Conservation (phyloP, 2,797 vertebrate species). For the Bradypodion pumilum region DNA sequence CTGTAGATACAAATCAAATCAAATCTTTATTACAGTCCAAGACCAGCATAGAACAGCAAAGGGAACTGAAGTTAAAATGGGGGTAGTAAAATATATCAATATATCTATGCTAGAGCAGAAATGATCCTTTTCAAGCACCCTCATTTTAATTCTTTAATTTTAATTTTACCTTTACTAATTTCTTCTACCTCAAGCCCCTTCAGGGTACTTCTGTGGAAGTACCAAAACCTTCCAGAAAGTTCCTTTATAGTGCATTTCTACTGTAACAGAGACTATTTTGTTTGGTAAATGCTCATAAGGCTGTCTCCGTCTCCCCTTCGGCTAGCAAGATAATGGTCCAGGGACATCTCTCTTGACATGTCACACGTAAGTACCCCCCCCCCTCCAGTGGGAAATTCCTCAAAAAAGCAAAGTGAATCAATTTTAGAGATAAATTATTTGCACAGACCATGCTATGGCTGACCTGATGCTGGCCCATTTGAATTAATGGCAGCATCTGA, state of each 20-base stretch:
- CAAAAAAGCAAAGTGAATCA: constrained; percentile 36
- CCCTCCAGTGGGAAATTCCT: constrained; percentile 47
- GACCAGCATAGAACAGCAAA: too few species aligned
- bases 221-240: not conserved
- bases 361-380: not conserved
- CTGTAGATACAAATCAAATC: too few species aligned
- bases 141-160: too few species aligned
- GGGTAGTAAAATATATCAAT: too few species aligned
- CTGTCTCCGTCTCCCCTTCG: not conserved
- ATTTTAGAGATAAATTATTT: constrained; percentile 68
- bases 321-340: constrained; percentile 57
- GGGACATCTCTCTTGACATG: constrained; percentile 16
- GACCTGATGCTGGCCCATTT: constrained; percentile 69
- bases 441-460: constrained; percentile 59
- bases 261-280: constrained; percentile 38
- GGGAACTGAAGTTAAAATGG: too few species aligned
- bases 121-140: too few species aligned
- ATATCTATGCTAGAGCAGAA: too few species aligned
- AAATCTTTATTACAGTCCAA: too few species aligned
- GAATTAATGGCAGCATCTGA: constrained; percentile 70
- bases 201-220: too few species aligned
- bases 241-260: not conserved
- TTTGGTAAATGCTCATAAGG: constrained; percentile 4
- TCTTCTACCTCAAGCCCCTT: too few species aligned
- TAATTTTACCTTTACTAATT: too few species aligned